Conservation (phyloP, 2,797 vertebrate species). For the Acanthis flammea region DNA sequence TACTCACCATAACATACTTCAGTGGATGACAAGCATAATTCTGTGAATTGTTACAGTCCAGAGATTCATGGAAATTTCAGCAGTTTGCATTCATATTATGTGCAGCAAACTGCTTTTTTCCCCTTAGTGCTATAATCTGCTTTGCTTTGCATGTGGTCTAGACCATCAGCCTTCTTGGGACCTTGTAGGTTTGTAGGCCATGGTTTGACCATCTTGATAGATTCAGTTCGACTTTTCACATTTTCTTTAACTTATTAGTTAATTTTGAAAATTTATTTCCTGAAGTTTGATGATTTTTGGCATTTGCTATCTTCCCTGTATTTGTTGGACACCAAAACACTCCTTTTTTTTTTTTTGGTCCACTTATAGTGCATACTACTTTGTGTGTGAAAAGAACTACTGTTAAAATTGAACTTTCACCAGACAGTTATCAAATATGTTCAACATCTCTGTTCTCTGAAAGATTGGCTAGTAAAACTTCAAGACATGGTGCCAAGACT, state of each 20-base stretch:
- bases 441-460: not conserved
- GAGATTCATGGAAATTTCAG: not conserved
- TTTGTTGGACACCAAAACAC: not conserved
- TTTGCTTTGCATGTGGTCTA: not conserved
- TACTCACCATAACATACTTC: not conserved
- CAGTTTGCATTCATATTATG: not conserved
- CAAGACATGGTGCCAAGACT: not conserved
- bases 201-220: not conserved
- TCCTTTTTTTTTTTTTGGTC: too few relatives aligned
- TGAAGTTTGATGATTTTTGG: not conserved
- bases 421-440: not conserved
- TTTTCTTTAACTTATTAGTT: not conserved
- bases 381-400: not conserved
- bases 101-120: accelerated
- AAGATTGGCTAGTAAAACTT: not conserved
- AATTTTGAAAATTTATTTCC: accelerated
- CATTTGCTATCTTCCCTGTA: not conserved
- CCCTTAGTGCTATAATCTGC: not conserved
- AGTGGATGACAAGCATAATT: not conserved
- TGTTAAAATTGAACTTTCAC: not conserved
- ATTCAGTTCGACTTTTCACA: not conserved
- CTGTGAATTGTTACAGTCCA: not conserved
- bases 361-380: not conserved
- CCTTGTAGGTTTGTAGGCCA: not conserved
- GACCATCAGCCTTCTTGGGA: not conserved